Percentiles rank a stretch among this genome's conserved stretches.
Evolutionary conservation across 2,797 vertebrate species (phyloP).

Genomic region (Microtus agrestis): DNA sequence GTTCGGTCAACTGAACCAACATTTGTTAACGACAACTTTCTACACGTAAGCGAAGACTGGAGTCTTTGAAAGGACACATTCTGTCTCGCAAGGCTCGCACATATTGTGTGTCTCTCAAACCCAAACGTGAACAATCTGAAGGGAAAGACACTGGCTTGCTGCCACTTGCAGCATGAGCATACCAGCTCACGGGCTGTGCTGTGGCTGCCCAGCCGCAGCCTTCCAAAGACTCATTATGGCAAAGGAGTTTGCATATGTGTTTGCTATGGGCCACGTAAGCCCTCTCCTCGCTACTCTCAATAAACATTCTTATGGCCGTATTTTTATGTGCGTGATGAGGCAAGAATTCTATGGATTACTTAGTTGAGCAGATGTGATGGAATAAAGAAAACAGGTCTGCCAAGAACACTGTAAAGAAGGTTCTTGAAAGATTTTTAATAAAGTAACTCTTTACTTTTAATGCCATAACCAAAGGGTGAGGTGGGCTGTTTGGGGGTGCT

Average conservation of each 20-base stretch:
- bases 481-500: too few species aligned
- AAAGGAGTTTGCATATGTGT: constrained; percentile 1
- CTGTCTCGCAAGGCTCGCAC: neutral
- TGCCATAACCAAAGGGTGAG: neutral
- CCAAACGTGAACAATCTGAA: constrained; percentile 31
- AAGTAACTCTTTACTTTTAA: constrained; percentile 35
- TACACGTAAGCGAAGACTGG: neutral
- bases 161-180: neutral
- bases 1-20: constrained; percentile 33
- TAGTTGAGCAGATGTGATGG: constrained; percentile 36
- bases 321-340: neutral
- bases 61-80: constrained; percentile 29
- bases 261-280: neutral
- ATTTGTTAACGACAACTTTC: constrained; percentile 38
- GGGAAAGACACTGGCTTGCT: neutral
- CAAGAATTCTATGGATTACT: constrained; percentile 28
- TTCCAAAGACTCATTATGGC: constrained; percentile 62
- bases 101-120: constrained; percentile 56
- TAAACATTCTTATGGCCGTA: neutral
- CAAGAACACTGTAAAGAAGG: neutral
- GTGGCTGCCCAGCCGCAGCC: neutral
- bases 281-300: constrained; percentile 45
- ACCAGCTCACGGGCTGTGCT: neutral
- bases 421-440: constrained; percentile 50
- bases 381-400: constrained; percentile 56